These are phyloP conservation scores for Thyatira batis DNA, from an alignment of 2,888 invertebrate species.

Conservation along the genomic window DNA sequence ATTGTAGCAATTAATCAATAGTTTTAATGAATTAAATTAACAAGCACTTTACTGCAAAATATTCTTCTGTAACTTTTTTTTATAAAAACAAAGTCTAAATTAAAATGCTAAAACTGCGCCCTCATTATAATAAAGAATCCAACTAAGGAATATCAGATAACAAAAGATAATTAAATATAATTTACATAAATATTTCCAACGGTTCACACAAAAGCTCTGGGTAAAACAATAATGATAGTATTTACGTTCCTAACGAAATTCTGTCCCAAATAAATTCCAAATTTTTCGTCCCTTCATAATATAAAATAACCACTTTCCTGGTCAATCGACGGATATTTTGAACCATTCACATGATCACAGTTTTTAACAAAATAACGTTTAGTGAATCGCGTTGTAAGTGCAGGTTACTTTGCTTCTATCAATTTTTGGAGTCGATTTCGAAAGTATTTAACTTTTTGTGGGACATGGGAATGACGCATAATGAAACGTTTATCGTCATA, in stretches of 20 bases:
- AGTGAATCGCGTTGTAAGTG: constrained; percentile 49
- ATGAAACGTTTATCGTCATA: neutral
- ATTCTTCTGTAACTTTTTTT: neutral
- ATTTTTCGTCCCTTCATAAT: constrained; percentile 23
- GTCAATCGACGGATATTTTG: constrained; percentile 52
- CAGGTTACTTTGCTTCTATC: constrained; percentile 38
- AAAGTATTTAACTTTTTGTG: constrained; percentile 14
- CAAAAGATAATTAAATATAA: constrained; percentile 37
- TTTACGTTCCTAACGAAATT: constrained; percentile 36
- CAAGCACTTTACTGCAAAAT: neutral
- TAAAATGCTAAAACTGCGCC: constrained; percentile 6
- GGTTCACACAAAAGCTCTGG: constrained; percentile 9
- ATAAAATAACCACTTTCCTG: constrained; percentile 56
- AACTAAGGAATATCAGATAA: constrained; percentile 11
- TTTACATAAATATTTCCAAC: constrained; percentile 37
- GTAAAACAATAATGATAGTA: constrained; percentile 37
- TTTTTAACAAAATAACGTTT: constrained; percentile 55
- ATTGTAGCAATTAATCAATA: neutral
- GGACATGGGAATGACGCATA: neutral
- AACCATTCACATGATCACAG: constrained; percentile 60
- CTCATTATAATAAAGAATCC: constrained; percentile 12
- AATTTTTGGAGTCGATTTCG: constrained; percentile 25
- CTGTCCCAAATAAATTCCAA: constrained; percentile 38
- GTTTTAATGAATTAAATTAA: too few relatives aligned
- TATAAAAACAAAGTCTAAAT: neutral